Conservation (phyloP, 2,797 vertebrate genomes). For the Rhabdomys pumilio region DNA sequence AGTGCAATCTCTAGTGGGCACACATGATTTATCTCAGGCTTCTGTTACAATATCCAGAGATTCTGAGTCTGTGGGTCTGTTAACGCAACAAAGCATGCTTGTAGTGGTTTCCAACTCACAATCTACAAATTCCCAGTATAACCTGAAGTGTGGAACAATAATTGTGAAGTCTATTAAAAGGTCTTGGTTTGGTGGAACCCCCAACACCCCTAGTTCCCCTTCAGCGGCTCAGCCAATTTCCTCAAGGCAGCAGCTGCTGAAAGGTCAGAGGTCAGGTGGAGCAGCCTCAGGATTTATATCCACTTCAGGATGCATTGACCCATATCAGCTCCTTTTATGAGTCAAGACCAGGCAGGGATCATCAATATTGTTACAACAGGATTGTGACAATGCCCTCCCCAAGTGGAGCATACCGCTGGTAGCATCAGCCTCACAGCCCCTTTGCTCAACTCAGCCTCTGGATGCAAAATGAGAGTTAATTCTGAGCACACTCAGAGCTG, state of each 20-base stretch:
- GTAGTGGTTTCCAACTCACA: conserved; percentile 61
- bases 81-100: neutral
- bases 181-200: neutral
- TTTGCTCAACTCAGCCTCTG: neutral
- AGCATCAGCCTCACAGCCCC: neutral
- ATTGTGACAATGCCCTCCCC: neutral
- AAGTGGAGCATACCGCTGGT: accelerated
- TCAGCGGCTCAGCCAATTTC: conserved; percentile 53
- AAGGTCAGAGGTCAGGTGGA: conserved; percentile 66
- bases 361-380: conserved; percentile 78
- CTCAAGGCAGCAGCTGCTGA: conserved; percentile 34
- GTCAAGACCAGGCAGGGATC: neutral
- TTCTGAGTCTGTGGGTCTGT: neutral
- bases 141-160: conserved; percentile 39
- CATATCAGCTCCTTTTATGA: conserved; percentile 67
- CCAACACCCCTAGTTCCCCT: neutral
- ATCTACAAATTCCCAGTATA: conserved; percentile 62
- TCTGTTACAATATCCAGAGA: neutral
- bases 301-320: conserved; percentile 67
- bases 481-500: neutral
- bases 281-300: conserved; percentile 74
- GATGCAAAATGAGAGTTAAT: neutral
- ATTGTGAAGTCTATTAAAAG: conserved; percentile 65
- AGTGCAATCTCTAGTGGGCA: neutral
- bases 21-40: neutral